Conservation (phyloP, 2,797 vertebrate species). For the Sus cebifrons region DNA sequence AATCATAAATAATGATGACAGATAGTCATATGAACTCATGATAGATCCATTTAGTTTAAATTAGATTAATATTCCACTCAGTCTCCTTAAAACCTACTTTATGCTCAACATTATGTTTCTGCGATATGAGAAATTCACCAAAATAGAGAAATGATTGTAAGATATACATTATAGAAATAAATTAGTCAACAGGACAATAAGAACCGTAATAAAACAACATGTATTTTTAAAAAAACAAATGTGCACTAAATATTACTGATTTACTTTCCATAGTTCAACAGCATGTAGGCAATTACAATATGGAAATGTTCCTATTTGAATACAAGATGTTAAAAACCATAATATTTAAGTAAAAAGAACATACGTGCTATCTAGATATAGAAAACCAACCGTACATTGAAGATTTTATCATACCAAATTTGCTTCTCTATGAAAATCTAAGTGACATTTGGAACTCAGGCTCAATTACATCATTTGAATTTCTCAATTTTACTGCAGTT, state of each 20-base stretch:
- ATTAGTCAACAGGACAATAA: conserved; percentile 7
- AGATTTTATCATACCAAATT: background rate
- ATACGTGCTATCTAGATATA: background rate
- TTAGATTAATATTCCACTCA: background rate
- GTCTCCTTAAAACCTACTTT: background rate
- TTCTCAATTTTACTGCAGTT: background rate
- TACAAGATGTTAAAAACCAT: background rate
- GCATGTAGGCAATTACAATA: background rate
- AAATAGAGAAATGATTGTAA: background rate
- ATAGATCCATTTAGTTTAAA: background rate
- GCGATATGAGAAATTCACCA: background rate
- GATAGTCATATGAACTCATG: background rate
- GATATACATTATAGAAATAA: background rate
- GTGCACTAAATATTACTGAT: background rate
- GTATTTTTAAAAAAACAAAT: background rate
- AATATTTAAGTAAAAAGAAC: conserved; percentile 29
- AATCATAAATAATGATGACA: background rate
- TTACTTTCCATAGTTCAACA: conserved; percentile 22
- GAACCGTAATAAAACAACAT: background rate
- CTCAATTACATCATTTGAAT: background rate
- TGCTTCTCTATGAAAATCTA: background rate
- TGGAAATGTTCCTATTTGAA: background rate
- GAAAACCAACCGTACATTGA: background rate
- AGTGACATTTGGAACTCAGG: background rate
- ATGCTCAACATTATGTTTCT: background rate